A percentile compares a stretch with the other conserved stretches of the same genome.
Conservation (phyloP, 2,888 invertebrate species). For the Nomada lathburiana region DNA sequence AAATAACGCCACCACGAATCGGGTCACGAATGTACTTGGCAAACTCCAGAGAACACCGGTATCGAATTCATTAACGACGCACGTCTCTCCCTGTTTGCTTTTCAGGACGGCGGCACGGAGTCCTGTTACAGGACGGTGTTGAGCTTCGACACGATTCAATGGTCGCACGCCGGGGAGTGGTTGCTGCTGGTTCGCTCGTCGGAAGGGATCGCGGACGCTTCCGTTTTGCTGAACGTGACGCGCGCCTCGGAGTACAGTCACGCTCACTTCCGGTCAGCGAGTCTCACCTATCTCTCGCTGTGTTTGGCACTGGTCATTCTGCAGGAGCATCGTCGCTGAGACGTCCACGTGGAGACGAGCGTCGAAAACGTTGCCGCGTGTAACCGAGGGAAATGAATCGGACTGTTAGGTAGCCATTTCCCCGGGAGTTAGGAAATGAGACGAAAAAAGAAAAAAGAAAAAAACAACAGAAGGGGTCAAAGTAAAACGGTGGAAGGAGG, state of each 20-base stretch:
- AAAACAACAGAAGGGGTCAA: not conserved
- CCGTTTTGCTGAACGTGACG: slow-evolving; percentile 88
- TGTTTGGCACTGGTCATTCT: slow-evolving; percentile 71
- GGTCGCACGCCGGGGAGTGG: slow-evolving; percentile 88
- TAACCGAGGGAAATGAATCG: not conserved
- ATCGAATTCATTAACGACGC: slow-evolving; percentile 26
- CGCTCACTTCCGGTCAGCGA: slow-evolving; percentile 74
- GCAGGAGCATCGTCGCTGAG: slow-evolving; percentile 68
- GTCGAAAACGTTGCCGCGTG: not conserved
- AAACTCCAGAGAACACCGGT: not conserved
- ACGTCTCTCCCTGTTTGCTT: slow-evolving; percentile 45
- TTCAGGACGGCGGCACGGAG: slow-evolving; percentile 86
- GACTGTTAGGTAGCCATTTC: not conserved
- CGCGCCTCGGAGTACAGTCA: slow-evolving; percentile 78
- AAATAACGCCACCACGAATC: not conserved
- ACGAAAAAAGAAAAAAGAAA: not conserved
- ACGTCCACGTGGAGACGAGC: not conserved
- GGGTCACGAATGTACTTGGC: slow-evolving; percentile 19
- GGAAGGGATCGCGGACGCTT: slow-evolving; percentile 88
- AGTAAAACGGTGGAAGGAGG: slow-evolving; percentile 4
- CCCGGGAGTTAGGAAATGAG: not conserved
- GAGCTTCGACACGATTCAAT: slow-evolving; percentile 86
- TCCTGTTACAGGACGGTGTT: slow-evolving; percentile 87
- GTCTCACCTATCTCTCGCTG: slow-evolving; percentile 71
- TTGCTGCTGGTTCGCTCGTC: slow-evolving; percentile 87